Evolutionary conservation across 2,113 vertebrate genomes (phyloP).

Genomic region (Ovibos moschatus): DNA sequence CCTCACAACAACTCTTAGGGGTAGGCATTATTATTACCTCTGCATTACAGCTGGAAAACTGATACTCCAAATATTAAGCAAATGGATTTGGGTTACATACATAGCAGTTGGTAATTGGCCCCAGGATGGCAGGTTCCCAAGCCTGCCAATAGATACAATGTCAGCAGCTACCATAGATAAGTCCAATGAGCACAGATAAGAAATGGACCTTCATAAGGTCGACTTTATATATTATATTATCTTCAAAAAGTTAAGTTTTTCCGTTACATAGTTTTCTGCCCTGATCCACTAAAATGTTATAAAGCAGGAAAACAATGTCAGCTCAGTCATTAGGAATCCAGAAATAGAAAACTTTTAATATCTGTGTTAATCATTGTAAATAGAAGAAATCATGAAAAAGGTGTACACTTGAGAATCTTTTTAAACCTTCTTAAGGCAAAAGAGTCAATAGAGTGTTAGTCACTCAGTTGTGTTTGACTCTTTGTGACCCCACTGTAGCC

Average conservation of each 20-base stretch:
- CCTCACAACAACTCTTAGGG: neutral
- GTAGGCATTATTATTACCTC: neutral
- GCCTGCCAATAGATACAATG: too few species aligned
- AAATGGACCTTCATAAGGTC: neutral
- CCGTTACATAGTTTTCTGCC: neutral
- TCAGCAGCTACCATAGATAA: neutral
- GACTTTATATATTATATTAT: neutral
- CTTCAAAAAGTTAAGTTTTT: neutral
- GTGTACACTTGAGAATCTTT: neutral
- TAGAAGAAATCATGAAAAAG: conserved; percentile 13
- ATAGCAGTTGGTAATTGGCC: neutral
- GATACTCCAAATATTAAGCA: neutral
- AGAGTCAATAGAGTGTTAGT: neutral
- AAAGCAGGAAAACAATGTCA: neutral
- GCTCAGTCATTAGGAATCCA: neutral
- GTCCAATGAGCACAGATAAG: neutral
- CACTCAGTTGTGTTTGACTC: neutral
- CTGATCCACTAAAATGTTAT: neutral
- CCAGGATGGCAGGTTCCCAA: neutral
- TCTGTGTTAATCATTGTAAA: neutral
- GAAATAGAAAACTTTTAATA: neutral
- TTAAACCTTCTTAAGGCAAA: neutral
- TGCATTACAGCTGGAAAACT: neutral
- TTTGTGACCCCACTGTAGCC: neutral
- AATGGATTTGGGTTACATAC: neutral